phyloP scores from a whole-genome alignment of 2,888 invertebrate genomes.

The Xylocampa areola region DNA sequence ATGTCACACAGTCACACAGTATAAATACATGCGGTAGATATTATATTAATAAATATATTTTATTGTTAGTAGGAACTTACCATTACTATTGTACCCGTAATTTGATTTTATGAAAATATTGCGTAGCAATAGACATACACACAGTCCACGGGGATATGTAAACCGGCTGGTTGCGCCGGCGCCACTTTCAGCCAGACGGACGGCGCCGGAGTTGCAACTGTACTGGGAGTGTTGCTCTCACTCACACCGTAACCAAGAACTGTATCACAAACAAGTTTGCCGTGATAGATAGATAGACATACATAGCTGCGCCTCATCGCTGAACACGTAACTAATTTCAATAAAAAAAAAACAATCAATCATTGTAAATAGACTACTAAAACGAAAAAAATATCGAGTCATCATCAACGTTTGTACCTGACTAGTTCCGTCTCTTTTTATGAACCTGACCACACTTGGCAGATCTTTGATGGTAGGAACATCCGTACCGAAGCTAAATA shows the following conservation, averaged over 20 bases:
- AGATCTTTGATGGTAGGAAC: no score
- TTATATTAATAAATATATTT: no score
- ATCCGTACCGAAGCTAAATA: no score
- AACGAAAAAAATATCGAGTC: not conserved
- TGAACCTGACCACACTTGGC: no score
- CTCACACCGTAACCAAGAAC: constrained; percentile 61
- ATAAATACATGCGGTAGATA: no score
- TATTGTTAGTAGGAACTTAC: no score
- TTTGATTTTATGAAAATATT: constrained; percentile 20
- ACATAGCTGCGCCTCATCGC: constrained; percentile 32
- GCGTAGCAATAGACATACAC: constrained; percentile 36
- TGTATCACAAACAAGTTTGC: constrained; percentile 73
- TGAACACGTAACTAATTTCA: constrained; percentile 22
- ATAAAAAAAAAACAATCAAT: constrained; percentile 28
- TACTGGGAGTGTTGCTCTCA: constrained; percentile 59
- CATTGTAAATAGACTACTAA: constrained; percentile 21
- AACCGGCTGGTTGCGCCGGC: constrained; percentile 48
- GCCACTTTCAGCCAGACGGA: constrained; percentile 54
- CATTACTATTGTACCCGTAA: constrained; percentile 2
- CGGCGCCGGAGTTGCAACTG: constrained; percentile 41
- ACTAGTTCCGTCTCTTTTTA: no score
- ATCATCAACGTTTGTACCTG: no score
- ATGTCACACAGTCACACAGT: not conserved
- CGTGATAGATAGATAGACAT: constrained; percentile 46
- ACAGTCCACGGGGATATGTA: constrained; percentile 39